phyloP scores from a whole-genome alignment of 2,888 invertebrate genomes.

The Agrotis puta region DNA sequence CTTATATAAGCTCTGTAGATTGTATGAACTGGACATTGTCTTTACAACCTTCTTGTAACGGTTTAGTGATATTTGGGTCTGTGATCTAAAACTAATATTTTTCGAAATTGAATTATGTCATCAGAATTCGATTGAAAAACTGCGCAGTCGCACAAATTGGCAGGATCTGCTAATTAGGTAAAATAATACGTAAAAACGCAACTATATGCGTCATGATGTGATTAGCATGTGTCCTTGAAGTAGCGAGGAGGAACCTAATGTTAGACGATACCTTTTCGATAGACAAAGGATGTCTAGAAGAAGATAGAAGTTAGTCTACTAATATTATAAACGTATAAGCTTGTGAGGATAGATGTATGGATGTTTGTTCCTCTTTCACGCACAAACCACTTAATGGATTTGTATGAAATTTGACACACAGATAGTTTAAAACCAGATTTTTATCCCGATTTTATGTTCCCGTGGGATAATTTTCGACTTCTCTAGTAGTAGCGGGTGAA shows the following conservation, averaged over 20 bases:
- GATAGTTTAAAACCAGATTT: too few species aligned
- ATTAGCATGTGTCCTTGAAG: slow-evolving; percentile 43
- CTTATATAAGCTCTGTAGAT: not conserved
- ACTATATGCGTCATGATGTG: slow-evolving; percentile 47
- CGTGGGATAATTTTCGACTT: too few species aligned
- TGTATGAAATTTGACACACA: too few species aligned
- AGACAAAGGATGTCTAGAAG: slow-evolving; percentile 43
- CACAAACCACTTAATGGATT: too few species aligned
- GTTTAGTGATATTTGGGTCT: not conserved
- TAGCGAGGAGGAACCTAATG: slow-evolving; percentile 24
- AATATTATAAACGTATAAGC: too few species aligned
- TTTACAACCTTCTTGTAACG: not conserved
- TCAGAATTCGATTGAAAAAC: slow-evolving; percentile 25
- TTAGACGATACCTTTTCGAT: slow-evolving; percentile 43
- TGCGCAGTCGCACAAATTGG: slow-evolving; percentile 37
- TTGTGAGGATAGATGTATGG: too few species aligned
- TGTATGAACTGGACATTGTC: not conserved
- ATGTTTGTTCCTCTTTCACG: too few species aligned
- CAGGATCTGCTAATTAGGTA: slow-evolving; percentile 34
- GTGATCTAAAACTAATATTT: not conserved
- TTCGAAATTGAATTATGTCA: not conserved
- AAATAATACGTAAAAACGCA: slow-evolving; percentile 41
- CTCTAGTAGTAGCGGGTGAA: too few species aligned
- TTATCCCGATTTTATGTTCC: too few species aligned
- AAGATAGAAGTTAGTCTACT: slow-evolving; percentile 3